These are phyloP conservation scores for Wasmannia auropunctata DNA, from an alignment of 1,140 invertebrate genomes.

Conservation along the genomic window DNA sequence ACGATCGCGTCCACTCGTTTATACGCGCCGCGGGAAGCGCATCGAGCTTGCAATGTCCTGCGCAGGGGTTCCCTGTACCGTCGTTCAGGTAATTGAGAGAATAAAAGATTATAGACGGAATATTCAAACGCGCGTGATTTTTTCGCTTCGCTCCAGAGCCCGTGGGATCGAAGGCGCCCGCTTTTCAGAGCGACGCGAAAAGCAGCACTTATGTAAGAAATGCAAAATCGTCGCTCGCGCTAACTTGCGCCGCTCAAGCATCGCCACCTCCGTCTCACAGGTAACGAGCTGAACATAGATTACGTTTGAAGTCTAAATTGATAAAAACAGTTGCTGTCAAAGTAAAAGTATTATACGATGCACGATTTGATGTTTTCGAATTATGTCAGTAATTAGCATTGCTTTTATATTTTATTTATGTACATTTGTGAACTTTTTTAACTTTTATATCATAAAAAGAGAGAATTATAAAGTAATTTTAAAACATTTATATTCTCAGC, in stretches of 20 bases:
- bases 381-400: neutral
- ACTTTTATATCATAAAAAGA: neutral
- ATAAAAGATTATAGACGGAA: neutral
- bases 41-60: conserved; percentile 88
- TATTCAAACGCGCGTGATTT: neutral
- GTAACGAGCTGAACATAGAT: conserved; percentile 74
- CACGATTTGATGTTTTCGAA: neutral
- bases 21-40: conserved; percentile 84
- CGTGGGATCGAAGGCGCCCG: conserved; percentile 88
- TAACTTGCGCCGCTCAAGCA: conserved; percentile 87
- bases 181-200: conserved; percentile 89
- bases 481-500: too few relatives aligned
- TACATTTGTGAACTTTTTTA: neutral
- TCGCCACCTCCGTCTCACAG: conserved; percentile 86
- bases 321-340: neutral
- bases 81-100: conserved; percentile 86
- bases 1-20: conserved; percentile 84
- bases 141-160: conserved; percentile 86
- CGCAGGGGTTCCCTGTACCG: conserved; percentile 89
- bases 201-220: conserved; percentile 87
- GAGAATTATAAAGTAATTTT: too few relatives aligned
- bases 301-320: neutral
- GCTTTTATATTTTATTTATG: neutral
- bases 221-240: conserved; percentile 77
- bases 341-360: neutral